Evolutionary conservation across 2,888 invertebrate genomes (phyloP), one percentile per base, ranked within the genome.

Genomic region (Synergus gifuensis): DNA sequence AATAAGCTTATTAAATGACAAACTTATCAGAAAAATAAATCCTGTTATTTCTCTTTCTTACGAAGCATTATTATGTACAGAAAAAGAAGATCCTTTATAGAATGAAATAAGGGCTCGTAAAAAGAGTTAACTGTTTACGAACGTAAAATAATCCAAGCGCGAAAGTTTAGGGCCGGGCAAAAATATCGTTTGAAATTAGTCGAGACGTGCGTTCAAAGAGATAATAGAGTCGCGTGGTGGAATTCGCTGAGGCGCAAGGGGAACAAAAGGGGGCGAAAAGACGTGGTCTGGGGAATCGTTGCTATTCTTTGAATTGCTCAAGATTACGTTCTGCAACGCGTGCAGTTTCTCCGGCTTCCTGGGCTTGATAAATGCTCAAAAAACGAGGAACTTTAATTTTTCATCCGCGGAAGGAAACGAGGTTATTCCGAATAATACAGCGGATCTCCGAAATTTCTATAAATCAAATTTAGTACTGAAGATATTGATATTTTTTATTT

Each of bases 261-360:
- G 76, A 54, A 46, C 40, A 42, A 54, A 63, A 46, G 66, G 40
- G 58, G 64, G 36, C 8, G 76, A 76, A 67, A 28, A 64, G 36
- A 73, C 36, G 49, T 46, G 49, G 54, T n/a, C 49, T 54, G 78
- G 67, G 78, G 82, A 85, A 82, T 84, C 84, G 85, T 84, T 83
- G 87, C 86, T 86, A 86, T 87, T 86, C 88, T 88, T 88, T 85
- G 87, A 89, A 88, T 87, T 87, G 88, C 86, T 88, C 86, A 88
- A 90, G 90, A 90, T 90, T 90, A 89, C 87, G 85, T 90, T 89
- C 85, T 88, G 89, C 88, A 87, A 87, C 83, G 83, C 86, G 81
- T 86, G 88, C 87, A 89, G 86, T 89, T 90, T 88, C 86, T 84
- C 82, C 86, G 77, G 76, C 60, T 63, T 81, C 81, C 82, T 83